Conservation (phyloP, 2,797 vertebrate species). For the Syncerus caffer region DNA sequence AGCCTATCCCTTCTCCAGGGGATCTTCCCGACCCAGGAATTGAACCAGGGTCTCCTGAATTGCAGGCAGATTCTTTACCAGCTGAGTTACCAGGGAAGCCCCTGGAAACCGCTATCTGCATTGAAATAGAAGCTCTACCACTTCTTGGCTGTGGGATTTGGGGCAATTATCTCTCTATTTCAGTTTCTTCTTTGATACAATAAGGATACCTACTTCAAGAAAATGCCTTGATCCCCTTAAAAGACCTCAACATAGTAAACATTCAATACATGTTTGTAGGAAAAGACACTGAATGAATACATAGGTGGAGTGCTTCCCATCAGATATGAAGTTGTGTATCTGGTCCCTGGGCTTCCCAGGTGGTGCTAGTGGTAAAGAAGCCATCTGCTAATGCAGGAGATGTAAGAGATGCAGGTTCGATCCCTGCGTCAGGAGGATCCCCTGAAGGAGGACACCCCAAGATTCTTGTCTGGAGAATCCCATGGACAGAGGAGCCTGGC, state of each 20-base stretch:
- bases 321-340: background rate
- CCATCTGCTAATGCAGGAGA: background rate
- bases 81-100: background rate
- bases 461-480: background rate
- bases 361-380: background rate
- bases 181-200: background rate
- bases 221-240: background rate
- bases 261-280: background rate
- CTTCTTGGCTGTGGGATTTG: background rate
- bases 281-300: background rate
- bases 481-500: background rate
- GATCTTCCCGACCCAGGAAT: background rate
- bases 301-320: background rate
- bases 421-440: background rate
- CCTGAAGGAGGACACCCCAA: background rate
- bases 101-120: background rate
- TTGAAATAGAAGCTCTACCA: background rate
- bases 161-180: background rate
- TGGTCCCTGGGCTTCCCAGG: background rate
- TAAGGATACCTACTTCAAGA: background rate
- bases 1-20: background rate
- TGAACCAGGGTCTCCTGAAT: background rate
- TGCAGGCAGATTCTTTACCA: background rate
- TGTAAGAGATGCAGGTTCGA: background rate
- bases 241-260: background rate